Evolutionary conservation across 35 echinoderm and acorn worm genomes (phyloP).

Genomic region (Nesometra sesokonis): DNA sequence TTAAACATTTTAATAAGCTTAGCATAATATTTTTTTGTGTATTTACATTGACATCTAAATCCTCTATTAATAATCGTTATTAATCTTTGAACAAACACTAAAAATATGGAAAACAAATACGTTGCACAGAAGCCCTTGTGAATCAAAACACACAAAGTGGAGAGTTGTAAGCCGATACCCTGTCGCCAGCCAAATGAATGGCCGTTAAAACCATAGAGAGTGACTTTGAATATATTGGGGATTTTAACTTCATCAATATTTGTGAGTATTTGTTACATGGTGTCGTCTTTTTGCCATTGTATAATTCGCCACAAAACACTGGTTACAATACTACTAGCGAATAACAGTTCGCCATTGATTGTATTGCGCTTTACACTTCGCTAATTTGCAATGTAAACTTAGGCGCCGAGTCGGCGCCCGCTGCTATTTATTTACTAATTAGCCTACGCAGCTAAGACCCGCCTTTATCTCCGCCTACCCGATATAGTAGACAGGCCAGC

Average conservation of each 20-base stretch:
- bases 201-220: not conserved
- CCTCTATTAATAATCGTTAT: too few relatives aligned
- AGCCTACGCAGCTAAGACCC: not conserved
- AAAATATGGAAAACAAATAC: too few relatives aligned
- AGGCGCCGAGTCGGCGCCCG: not conserved
- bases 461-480: not conserved
- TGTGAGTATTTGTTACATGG: not conserved
- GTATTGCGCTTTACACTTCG: not conserved
- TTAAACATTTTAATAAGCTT: too few relatives aligned
- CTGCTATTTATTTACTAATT: not conserved
- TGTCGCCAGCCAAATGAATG: not conserved
- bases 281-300: not conserved
- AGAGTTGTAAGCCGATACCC: not conserved
- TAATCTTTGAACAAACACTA: too few relatives aligned
- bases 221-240: not conserved
- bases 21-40: too few relatives aligned
- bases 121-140: too few relatives aligned
- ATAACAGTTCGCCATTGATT: not conserved
- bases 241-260: not conserved
- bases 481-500: not conserved
- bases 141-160: too few relatives aligned
- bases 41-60: too few relatives aligned
- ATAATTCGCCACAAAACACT: not conserved
- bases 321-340: not conserved
- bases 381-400: not conserved